phyloP scores from a whole-genome alignment of 2,888 invertebrate species.

The Erebia epiphron region DNA sequence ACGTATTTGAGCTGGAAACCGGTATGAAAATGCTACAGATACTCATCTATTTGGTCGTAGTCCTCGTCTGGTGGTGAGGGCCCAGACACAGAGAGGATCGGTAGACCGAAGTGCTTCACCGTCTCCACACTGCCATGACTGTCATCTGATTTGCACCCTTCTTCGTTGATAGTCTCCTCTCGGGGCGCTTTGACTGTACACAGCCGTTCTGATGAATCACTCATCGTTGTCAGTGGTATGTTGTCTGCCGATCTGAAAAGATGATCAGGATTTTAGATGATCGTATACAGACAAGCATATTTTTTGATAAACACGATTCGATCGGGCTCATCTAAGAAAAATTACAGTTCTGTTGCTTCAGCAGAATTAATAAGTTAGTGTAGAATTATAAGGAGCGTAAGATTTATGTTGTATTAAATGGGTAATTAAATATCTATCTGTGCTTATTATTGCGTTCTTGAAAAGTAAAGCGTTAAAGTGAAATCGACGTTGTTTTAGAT shows the following conservation, averaged over 20 bases:
- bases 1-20: slow-evolving; percentile 79
- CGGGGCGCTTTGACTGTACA: slow-evolving; percentile 67
- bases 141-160: slow-evolving; percentile 71
- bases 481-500: no score
- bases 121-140: slow-evolving; percentile 74
- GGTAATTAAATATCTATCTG: no score
- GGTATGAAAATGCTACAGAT: slow-evolving; percentile 83
- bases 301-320: no score
- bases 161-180: slow-evolving; percentile 77
- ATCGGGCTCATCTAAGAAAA: no score
- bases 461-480: no score
- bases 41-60: slow-evolving; percentile 84
- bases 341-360: no score
- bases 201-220: slow-evolving; percentile 78
- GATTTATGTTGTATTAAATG: no score
- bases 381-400: no score
- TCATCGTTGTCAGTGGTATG: slow-evolving; percentile 75
- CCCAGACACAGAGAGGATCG: slow-evolving; percentile 90
- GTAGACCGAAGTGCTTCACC: slow-evolving; percentile 86
- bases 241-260: slow-evolving; percentile 74
- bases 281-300: background rate
- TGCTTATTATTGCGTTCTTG: no score
- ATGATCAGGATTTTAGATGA: slow-evolving; percentile 15
- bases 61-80: slow-evolving; percentile 90
- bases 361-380: no score